These are phyloP conservation scores for Thelaira solivaga DNA, from an alignment of 2,888 invertebrate genomes.

Conservation along the genomic window DNA sequence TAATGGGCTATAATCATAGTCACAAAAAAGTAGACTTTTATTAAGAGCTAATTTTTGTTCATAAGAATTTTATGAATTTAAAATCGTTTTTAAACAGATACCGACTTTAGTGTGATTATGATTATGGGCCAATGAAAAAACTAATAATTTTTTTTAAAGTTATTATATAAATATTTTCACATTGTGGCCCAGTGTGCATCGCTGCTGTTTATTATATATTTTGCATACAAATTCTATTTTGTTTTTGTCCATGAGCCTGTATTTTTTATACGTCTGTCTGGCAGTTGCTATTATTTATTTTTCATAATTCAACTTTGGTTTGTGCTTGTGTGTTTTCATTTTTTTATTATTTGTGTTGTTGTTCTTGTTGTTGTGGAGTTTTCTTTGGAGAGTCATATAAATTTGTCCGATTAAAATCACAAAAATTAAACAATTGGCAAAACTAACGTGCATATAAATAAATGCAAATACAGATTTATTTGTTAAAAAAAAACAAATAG, in stretches of 20 bases:
- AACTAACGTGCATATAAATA: slow-evolving; percentile 8
- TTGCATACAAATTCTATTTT: slow-evolving; percentile 30
- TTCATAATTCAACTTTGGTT: slow-evolving; percentile 11
- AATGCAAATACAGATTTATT: slow-evolving; percentile 41
- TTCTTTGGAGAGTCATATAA: slow-evolving; percentile 49
- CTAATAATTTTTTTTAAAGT: too few relatives aligned
- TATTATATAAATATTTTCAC: too few relatives aligned
- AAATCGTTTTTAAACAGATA: too few relatives aligned
- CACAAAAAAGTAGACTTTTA: too few relatives aligned
- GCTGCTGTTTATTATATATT: background rate
- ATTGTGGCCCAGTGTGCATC: too few relatives aligned
- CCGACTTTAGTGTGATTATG: too few relatives aligned
- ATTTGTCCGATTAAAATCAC: slow-evolving; percentile 59
- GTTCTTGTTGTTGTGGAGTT: slow-evolving; percentile 12
- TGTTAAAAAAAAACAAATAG: slow-evolving; percentile 9
- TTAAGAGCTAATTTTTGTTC: too few relatives aligned
- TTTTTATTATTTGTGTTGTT: slow-evolving; percentile 21
- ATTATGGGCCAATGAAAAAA: too few relatives aligned
- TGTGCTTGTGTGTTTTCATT: background rate
- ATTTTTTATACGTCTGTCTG: slow-evolving; percentile 23
- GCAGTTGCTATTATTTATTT: slow-evolving; percentile 36
- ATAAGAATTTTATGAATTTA: too few relatives aligned
- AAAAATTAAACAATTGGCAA: slow-evolving; percentile 47
- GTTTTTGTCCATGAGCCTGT: slow-evolving; percentile 14
- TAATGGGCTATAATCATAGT: too few relatives aligned